phyloP scores from a whole-genome alignment of 2,888 invertebrate species.

The Stenoptilia bipunctidactyla region DNA sequence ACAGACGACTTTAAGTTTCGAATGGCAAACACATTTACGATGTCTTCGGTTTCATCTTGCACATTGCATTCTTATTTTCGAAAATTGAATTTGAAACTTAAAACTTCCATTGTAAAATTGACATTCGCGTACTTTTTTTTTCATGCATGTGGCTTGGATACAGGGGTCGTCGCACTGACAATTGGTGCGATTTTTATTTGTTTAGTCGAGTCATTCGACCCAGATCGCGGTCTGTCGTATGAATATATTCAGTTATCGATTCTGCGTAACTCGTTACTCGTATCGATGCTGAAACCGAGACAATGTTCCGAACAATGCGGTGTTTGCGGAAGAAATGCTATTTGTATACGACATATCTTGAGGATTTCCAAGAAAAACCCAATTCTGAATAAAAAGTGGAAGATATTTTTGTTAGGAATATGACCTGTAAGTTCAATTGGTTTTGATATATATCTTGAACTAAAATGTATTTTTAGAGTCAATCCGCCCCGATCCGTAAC shows the following conservation, averaged over 20 bases:
- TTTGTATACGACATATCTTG: too few relatives aligned
- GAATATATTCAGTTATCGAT: constrained; percentile 69
- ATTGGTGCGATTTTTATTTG: constrained; percentile 68
- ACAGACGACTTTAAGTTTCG: constrained; percentile 5
- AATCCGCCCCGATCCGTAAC: too few relatives aligned
- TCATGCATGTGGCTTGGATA: constrained; percentile 31
- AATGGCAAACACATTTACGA: constrained; percentile 27
- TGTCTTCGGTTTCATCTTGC: constrained; percentile 65
- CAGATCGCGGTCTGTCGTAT: constrained; percentile 56
- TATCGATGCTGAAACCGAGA: constrained; percentile 36
- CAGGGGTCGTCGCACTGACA: constrained; percentile 65
- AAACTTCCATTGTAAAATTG: background rate
- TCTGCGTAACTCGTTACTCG: constrained; percentile 47
- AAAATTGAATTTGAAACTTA: constrained; percentile 11
- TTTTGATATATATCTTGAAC: too few relatives aligned
- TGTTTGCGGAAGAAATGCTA: background rate
- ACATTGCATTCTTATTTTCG: constrained; percentile 66
- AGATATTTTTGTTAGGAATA: too few relatives aligned
- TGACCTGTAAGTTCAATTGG: too few relatives aligned
- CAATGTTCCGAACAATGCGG: constrained; percentile 7
- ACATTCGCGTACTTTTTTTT: constrained; percentile 17
- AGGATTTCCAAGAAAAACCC: too few relatives aligned
- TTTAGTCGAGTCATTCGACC: constrained; percentile 66
- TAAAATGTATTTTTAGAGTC: too few relatives aligned
- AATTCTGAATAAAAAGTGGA: too few relatives aligned